These are phyloP conservation scores for Dissostichus mawsoni DNA, from an alignment of 2,113 vertebrate genomes.

Conservation along the genomic window DNA sequence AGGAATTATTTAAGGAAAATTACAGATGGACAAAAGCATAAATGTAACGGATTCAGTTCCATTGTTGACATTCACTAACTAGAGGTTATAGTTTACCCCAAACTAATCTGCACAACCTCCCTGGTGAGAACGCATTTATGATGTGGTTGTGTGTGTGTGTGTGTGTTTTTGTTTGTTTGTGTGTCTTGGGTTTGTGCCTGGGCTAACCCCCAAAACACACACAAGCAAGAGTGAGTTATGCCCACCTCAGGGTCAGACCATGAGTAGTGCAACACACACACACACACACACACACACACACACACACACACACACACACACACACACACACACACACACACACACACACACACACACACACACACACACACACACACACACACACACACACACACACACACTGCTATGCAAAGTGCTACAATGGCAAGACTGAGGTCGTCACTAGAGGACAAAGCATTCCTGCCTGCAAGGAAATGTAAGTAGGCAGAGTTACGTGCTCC, in stretches of 20 bases:
- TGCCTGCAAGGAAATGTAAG: constrained; percentile 19
- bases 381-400: constrained; percentile 34
- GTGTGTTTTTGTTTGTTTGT: background rate
- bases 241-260: constrained; percentile 65
- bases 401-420: constrained; percentile 35
- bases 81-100: constrained; percentile 33
- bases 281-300: too few relatives aligned
- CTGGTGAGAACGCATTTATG: constrained; percentile 12
- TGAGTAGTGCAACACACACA: constrained; percentile 36
- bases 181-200: constrained; percentile 49
- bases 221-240: constrained; percentile 58
- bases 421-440: constrained; percentile 24
- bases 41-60: background rate
- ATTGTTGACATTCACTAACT: constrained; percentile 31
- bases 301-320: constrained; percentile 43
- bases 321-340: constrained; percentile 35
- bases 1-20: constrained; percentile 14
- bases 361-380: constrained; percentile 43
- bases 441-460: constrained; percentile 25
- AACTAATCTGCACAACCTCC: constrained; percentile 31
- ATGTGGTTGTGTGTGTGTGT: background rate
- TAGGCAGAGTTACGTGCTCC: constrained; percentile 15
- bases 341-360: constrained; percentile 37
- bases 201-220: constrained; percentile 36
- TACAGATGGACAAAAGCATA: constrained; percentile 6